Evolutionary conservation across 2,888 invertebrate species (phyloP).

Genomic region (Clostera curtula): DNA sequence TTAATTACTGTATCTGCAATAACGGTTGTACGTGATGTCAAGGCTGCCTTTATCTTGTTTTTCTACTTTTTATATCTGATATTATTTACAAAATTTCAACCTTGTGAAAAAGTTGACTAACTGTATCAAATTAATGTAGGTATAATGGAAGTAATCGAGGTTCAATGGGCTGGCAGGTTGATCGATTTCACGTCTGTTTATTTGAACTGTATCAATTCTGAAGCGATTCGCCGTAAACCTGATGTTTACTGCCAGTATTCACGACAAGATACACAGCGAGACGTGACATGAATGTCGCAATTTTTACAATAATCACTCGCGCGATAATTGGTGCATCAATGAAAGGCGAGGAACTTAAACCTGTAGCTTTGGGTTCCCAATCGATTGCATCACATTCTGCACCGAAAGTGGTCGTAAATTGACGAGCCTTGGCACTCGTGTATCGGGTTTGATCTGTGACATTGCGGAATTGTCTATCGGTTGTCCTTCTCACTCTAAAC

Average conservation of each 20-base stretch:
- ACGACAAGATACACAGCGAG: conserved; percentile 25
- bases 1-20: conserved; percentile 1
- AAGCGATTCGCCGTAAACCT: conserved; percentile 27
- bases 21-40: conserved; percentile 8
- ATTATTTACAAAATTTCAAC: conserved; percentile 19
- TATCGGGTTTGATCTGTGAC: conserved; percentile 52
- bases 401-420: conserved; percentile 68
- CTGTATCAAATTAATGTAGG: conserved; percentile 21
- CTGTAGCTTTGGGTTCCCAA: conserved; percentile 39
- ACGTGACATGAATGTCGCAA: conserved; percentile 52
- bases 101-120: conserved; percentile 17
- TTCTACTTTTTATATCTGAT: conserved; percentile 15
- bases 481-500: conserved; percentile 39
- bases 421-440: conserved; percentile 57
- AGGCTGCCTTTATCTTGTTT: conserved; percentile 4
- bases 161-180: conserved; percentile 16
- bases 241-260: conserved; percentile 40
- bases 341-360: conserved; percentile 30
- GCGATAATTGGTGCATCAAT: conserved; percentile 46
- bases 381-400: conserved; percentile 53
- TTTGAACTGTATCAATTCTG: conserved; percentile 42
- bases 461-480: conserved; percentile 49
- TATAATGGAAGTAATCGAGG: conserved; percentile 16
- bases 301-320: conserved; percentile 36
- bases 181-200: conserved; percentile 36